A percentile compares a stretch with the other conserved stretches of the same genome.
Evolutionary conservation across 2,888 invertebrate genomes (phyloP).

Genomic region (Pterobdella sp.): DNA sequence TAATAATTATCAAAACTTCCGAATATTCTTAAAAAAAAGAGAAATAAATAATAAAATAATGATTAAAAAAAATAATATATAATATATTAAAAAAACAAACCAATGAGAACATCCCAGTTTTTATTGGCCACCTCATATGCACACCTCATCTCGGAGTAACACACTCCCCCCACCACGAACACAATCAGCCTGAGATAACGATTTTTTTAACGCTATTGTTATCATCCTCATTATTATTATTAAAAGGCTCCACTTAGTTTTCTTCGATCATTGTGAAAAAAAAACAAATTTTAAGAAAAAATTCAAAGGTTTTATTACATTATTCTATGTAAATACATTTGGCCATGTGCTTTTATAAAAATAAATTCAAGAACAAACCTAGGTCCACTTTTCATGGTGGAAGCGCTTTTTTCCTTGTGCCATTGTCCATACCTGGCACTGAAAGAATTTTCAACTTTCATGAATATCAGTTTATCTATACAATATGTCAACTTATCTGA

Average conservation of each 20-base stretch:
- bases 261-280: too few relatives aligned
- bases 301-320: too few relatives aligned
- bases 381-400: constrained; percentile 81
- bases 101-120: constrained; percentile 98
- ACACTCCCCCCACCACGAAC: constrained; percentile 89
- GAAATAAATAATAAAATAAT: neutral
- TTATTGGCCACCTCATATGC: constrained; percentile 93
- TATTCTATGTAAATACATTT: too few relatives aligned
- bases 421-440: constrained; percentile 97
- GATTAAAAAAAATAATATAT: neutral
- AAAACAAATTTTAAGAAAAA: too few relatives aligned
- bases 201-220: too few relatives aligned
- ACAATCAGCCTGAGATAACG: too few relatives aligned
- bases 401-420: constrained; percentile 89
- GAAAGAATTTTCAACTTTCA: constrained; percentile 19
- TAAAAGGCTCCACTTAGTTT: too few relatives aligned
- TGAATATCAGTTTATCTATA: too few relatives aligned
- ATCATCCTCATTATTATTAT: too few relatives aligned
- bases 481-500: too few relatives aligned
- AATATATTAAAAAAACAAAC: constrained; percentile 47
- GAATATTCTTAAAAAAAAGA: neutral
- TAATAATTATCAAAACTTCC: neutral
- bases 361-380: too few relatives aligned
- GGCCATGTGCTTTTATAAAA: too few relatives aligned
- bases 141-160: constrained; percentile 92